phyloP scores from a whole-genome alignment of 1,140 invertebrate species.

The Conus betulinus region DNA sequence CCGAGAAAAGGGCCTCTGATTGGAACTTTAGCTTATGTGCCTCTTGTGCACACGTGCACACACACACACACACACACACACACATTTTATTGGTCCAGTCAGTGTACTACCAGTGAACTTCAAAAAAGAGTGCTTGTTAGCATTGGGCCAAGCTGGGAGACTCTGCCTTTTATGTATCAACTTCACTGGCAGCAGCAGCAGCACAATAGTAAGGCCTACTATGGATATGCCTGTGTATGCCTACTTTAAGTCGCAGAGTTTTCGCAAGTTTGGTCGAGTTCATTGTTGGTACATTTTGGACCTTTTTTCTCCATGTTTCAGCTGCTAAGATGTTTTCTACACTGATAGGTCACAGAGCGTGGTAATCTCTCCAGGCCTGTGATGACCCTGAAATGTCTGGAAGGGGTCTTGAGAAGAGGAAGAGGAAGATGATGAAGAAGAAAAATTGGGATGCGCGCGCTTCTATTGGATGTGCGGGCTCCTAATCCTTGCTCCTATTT shows the following conservation, averaged over 20 bases:
- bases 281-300: not conserved
- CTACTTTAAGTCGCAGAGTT: not conserved
- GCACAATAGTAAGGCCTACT: not conserved
- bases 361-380: not conserved
- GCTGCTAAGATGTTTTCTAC: not conserved
- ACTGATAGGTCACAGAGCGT: not conserved
- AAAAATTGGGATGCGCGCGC: not conserved
- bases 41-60: not conserved
- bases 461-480: not conserved
- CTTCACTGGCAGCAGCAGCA: not conserved
- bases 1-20: too few species aligned
- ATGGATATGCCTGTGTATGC: slow-evolving; percentile 10
- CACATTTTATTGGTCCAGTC: not conserved
- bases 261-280: not conserved
- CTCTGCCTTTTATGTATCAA: not conserved
- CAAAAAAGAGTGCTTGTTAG: not conserved
- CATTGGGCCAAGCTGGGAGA: not conserved
- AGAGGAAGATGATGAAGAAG: not conserved
- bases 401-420: not conserved
- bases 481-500: not conserved
- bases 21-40: too few species aligned
- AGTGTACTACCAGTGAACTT: not conserved
- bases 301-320: not conserved
- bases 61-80: not conserved
- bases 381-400: not conserved